phyloP scores from a whole-genome alignment of 2,797 vertebrate species.

The Otus scops region DNA sequence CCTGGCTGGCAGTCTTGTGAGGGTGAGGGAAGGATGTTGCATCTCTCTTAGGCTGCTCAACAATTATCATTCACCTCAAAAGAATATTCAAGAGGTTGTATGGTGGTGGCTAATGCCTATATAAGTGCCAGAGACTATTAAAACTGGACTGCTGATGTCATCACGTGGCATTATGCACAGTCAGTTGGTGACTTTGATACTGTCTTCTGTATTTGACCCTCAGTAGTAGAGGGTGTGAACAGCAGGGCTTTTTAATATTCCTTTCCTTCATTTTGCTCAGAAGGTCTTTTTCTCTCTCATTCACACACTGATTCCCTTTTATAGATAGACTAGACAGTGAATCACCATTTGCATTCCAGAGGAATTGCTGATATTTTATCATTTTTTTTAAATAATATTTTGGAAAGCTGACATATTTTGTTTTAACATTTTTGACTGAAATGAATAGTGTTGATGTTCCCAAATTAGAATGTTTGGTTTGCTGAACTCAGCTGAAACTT shows the following conservation, averaged over 20 bases:
- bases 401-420: not conserved
- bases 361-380: not conserved
- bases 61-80: not conserved
- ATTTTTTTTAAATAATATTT: not conserved
- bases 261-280: not conserved
- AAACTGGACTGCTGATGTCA: not conserved
- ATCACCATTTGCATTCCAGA: not conserved
- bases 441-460: not conserved
- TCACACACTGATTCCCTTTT: not conserved
- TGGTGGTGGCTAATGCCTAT: not conserved
- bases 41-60: not conserved
- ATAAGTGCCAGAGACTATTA: not conserved
- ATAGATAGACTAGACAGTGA: not conserved
- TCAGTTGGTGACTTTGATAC: not conserved
- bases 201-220: not conserved
- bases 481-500: not conserved
- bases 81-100: not conserved
- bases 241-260: not conserved
- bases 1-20: not conserved
- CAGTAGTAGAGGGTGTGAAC: not conserved
- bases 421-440: conserved; percentile 1
- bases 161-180: not conserved
- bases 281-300: not conserved
- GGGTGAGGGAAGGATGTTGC: not conserved
- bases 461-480: not conserved